Percentiles rank a stretch among this genome's conserved stretches.
Evolutionary conservation across 1,140 invertebrate genomes (phyloP).

Genomic region (Leptonema lineaticorne): DNA sequence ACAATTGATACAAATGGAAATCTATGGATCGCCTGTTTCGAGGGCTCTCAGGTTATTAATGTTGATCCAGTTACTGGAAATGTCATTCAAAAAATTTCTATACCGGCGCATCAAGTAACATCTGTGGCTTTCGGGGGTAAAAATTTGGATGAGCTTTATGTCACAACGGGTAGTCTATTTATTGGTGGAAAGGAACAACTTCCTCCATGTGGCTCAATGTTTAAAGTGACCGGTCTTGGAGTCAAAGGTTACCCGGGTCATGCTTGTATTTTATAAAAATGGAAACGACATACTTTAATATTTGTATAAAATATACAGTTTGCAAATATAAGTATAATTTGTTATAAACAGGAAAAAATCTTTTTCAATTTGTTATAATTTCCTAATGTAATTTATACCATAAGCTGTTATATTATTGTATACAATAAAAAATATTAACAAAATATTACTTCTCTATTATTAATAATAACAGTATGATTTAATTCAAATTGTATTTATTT

Average conservation of each 20-base stretch:
- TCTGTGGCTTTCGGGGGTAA: conserved; percentile 79
- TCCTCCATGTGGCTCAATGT: conserved; percentile 69
- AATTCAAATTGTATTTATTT: no score
- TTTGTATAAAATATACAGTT: no score
- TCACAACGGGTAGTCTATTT: conserved; percentile 64
- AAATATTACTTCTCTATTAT: no score
- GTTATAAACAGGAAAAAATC: no score
- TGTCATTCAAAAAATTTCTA: conserved; percentile 59
- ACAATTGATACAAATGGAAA: conserved; percentile 73
- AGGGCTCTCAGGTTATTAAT: conserved; percentile 54
- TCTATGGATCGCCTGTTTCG: conserved; percentile 70
- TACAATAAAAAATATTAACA: no score
- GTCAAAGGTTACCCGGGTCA: conserved; percentile 58
- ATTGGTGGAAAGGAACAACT: conserved; percentile 54
- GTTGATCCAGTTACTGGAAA: conserved; percentile 50
- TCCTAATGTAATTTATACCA: no score
- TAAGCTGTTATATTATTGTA: no score
- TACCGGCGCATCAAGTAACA: conserved; percentile 73
- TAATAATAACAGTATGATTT: no score
- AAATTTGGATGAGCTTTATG: conserved; percentile 72
- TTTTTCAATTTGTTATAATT: no score
- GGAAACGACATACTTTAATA: no score
- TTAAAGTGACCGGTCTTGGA: conserved; percentile 66
- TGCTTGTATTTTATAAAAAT: conserved; percentile 35
- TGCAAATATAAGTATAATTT: no score